These are phyloP conservation scores for Drosophila siamana DNA, from an alignment of 2,888 invertebrate species.

Conservation along the genomic window DNA sequence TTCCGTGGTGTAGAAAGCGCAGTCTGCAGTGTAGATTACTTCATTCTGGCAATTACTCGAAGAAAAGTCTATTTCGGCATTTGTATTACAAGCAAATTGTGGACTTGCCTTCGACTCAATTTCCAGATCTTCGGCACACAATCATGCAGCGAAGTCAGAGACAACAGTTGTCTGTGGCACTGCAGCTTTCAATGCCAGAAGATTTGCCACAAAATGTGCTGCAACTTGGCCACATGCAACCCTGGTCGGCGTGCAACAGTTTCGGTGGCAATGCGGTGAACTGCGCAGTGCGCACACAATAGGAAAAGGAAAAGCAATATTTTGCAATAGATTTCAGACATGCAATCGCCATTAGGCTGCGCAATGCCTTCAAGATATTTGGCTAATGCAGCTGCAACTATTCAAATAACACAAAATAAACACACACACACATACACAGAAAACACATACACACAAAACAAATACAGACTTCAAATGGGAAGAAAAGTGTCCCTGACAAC, in stretches of 20 bases:
- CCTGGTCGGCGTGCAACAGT: neutral
- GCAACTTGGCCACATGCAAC: neutral
- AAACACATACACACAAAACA: too few species aligned
- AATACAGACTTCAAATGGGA: neutral
- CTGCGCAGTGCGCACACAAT: constrained; percentile 3
- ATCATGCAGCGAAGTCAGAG: too few species aligned
- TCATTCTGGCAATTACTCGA: too few species aligned
- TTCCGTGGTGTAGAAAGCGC: too few species aligned
- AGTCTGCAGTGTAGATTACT: too few species aligned
- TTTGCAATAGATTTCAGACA: constrained; percentile 21
- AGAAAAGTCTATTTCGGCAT: too few species aligned
- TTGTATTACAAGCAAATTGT: too few species aligned
- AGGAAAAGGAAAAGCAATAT: constrained; percentile 21
- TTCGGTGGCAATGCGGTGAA: constrained; percentile 4
- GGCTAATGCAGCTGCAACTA: constrained; percentile 6
- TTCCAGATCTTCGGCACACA: too few species aligned
- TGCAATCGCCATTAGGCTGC: constrained; percentile 11
- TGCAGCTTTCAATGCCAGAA: constrained; percentile 1
- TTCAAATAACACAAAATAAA: neutral
- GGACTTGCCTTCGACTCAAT: too few species aligned
- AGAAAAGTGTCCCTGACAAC: neutral
- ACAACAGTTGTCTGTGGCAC: too few species aligned
- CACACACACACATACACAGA: neutral
- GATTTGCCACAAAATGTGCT: neutral
- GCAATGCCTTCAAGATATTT: neutral